Percentiles rank a stretch among this genome's conserved stretches.
Conservation (phyloP, 1,140 invertebrate genomes). For the Ericerus pela region DNA sequence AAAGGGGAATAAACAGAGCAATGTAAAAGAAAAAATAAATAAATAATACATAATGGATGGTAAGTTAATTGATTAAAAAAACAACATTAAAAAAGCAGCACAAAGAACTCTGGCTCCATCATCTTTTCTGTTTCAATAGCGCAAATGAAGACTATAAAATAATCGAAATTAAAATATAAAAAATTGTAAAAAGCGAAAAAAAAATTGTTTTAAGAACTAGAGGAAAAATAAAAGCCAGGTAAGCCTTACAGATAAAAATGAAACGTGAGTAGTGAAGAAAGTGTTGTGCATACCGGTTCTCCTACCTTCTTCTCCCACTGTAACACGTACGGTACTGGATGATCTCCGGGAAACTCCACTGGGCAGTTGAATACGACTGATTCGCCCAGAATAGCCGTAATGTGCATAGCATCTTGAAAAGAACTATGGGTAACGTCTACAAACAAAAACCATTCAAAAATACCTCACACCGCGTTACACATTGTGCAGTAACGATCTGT, state of each 20-base stretch:
- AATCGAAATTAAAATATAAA: slow-evolving; percentile 6
- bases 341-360: slow-evolving; percentile 85
- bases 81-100: too few species aligned
- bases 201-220: not conserved
- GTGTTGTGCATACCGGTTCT: slow-evolving; percentile 7
- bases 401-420: slow-evolving; percentile 71
- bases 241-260: slow-evolving; percentile 8
- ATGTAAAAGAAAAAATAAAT: too few species aligned
- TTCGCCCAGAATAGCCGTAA: slow-evolving; percentile 87
- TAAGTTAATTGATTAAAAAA: too few species aligned
- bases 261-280: slow-evolving; percentile 5
- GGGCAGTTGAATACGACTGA: slow-evolving; percentile 92
- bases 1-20: too few species aligned
- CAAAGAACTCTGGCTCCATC: too few species aligned
- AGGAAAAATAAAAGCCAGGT: too few species aligned
- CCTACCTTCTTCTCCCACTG: slow-evolving; percentile 97
- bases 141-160: too few species aligned
- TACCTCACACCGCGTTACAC: not conserved
- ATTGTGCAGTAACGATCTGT: too few species aligned
- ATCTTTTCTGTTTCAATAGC: too few species aligned
- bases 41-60: too few species aligned
- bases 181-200: not conserved
- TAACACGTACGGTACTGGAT: slow-evolving; percentile 87
- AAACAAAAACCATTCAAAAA: not conserved
- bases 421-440: not conserved